Evolutionary conservation across 2,797 vertebrate genomes (phyloP).

Genomic region (Phalloptychus januarius): DNA sequence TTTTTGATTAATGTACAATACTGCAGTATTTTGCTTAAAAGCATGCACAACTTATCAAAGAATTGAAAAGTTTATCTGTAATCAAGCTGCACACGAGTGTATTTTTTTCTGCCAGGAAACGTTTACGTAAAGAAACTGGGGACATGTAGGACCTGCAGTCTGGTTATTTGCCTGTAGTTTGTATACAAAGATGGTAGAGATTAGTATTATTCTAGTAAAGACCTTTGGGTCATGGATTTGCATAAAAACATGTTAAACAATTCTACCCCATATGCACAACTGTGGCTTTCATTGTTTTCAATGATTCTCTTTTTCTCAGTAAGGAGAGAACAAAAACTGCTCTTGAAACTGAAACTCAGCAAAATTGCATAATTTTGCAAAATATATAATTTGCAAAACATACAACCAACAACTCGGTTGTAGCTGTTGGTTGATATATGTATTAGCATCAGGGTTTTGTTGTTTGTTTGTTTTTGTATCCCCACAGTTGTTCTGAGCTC

Average conservation of each 20-base stretch:
- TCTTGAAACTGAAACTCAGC: background rate
- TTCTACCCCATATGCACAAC: background rate
- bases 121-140: background rate
- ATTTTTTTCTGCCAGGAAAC: background rate
- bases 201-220: background rate
- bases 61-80: background rate
- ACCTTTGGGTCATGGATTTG: background rate
- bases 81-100: background rate
- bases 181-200: constrained; percentile 7
- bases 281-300: constrained; percentile 8
- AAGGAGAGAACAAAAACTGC: background rate
- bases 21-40: background rate
- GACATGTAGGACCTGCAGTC: constrained; percentile 1
- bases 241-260: constrained; percentile 8
- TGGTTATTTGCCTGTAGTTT: constrained; percentile 28
- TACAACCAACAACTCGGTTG: too few relatives aligned
- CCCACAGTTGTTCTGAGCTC: background rate
- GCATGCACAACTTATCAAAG: background rate
- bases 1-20: background rate
- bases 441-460: background rate
- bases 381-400: too few relatives aligned
- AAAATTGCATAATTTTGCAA: too few relatives aligned
- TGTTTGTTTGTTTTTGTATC: background rate
- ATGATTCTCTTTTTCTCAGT: background rate
- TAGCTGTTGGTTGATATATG: too few relatives aligned